Evolutionary conservation across 2,888 invertebrate species (phyloP), one percentile per base, ranked within the genome.

Genomic region (Aproaerema taeniolella): DNA sequence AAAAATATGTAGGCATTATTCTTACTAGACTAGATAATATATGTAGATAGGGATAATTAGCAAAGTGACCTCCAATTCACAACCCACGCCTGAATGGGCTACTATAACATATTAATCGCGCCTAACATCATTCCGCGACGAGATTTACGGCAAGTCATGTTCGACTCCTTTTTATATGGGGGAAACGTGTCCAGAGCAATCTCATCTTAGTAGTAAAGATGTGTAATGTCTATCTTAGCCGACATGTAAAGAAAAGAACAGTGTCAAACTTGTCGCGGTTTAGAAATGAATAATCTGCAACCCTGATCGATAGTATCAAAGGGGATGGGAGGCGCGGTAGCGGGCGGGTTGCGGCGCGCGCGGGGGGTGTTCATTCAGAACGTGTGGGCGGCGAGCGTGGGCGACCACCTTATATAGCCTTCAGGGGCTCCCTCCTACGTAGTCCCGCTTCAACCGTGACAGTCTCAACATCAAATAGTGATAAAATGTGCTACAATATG

Each of bases 341-440:
- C 35, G 39, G 46, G 45, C 45, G 52, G 41, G 43, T 39, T 36
- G 56, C 52, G 64, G 53, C 49, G 60, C 61, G 60, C 50, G 58
- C 50, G 52, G 65, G 59, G 60, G 58, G 52, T 72, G 82, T 90
- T 91, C 91, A 91, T 91, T 90, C 88, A 91, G 89, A 89, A 87
- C 88, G 90, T 89, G 90, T 90, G 88, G 90, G 90, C 88, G 89
- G 77, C 63, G 72, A 52, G 78, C 82, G 85, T 81, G 80, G 81
- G 85, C 81, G 83, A 70, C 58, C 58, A 72, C 78, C 67, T 77
- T 85, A 81, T 81, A 82, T 74, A 79, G 76, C 64, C 56, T 53
- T 57, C 60, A 58, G 60, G 61, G 71, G 71, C 57, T 67, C 72
- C 66, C 64, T 70, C 60, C 73, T 58, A 59, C 68, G 71, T 74